Evolutionary conservation across 1,140 invertebrate genomes (phyloP).

Genomic region (Harpegnathos saltator): DNA sequence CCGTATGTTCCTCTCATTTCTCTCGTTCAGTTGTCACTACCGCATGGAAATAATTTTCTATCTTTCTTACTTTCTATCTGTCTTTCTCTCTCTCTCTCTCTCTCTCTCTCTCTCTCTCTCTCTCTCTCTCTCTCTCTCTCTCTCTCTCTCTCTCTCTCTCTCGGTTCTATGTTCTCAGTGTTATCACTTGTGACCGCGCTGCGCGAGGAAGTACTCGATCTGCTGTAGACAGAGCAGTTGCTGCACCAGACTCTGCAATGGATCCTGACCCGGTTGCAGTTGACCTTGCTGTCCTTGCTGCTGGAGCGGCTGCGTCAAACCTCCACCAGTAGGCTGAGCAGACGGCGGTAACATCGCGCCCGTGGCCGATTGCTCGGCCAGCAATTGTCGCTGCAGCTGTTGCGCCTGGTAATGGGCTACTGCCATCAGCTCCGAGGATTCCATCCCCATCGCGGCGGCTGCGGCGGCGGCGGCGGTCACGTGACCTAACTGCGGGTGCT

Average conservation of each 20-base stretch:
- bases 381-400: constrained; percentile 75
- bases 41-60: too few species aligned
- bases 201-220: constrained; percentile 82
- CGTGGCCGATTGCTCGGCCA: constrained; percentile 72
- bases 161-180: constrained; percentile 21
- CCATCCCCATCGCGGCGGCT: constrained; percentile 73
- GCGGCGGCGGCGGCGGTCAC: constrained; percentile 67
- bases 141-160: constrained; percentile 3
- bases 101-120: constrained; percentile 13
- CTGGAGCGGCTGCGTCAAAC: constrained; percentile 74
- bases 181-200: constrained; percentile 80
- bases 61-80: not conserved
- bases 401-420: constrained; percentile 75
- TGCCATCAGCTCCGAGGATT: constrained; percentile 72
- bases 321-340: constrained; percentile 79
- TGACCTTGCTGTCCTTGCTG: constrained; percentile 75
- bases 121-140: not conserved
- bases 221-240: constrained; percentile 82
- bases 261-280: constrained; percentile 78
- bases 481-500: constrained; percentile 75
- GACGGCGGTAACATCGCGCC: constrained; percentile 69
- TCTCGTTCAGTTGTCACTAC: too few species aligned
- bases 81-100: constrained; percentile 15
- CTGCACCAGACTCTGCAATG: constrained; percentile 83
- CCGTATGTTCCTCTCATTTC: too few species aligned